Conservation (phyloP, 1,140 invertebrate genomes). For the Drosophila ohnishii region DNA sequence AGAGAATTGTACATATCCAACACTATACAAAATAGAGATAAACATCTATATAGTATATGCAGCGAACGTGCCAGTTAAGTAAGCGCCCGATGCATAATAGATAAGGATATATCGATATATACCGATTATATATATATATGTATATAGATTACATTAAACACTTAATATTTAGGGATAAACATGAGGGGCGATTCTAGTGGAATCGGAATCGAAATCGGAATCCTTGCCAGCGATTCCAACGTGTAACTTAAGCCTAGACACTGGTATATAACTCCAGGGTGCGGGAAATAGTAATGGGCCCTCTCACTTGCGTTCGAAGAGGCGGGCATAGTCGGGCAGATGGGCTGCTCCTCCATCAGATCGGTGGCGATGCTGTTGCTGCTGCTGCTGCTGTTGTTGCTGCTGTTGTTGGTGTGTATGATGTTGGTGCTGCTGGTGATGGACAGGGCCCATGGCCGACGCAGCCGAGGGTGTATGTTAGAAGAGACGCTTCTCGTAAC, state of each 20-base stretch:
- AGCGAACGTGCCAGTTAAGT: conserved; percentile 19
- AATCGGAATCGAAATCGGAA: conserved; percentile 30
- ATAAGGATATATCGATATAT: conserved; percentile 24
- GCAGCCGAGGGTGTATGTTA: conserved; percentile 74
- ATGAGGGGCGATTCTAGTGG: conserved; percentile 32
- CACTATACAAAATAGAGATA: conserved; percentile 35
- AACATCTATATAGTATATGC: conserved; percentile 35
- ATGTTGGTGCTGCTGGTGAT: conserved; percentile 30
- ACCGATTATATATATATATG: conserved; percentile 12
- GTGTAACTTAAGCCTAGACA: conserved; percentile 27
- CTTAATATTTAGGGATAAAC: conserved; percentile 29
- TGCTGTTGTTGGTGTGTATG: conserved; percentile 43
- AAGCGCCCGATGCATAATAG: conserved; percentile 9
- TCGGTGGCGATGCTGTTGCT: conserved; percentile 32
- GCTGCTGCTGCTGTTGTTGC: conserved; percentile 26
- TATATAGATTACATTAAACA: conserved; percentile 40
- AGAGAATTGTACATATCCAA: conserved; percentile 25
- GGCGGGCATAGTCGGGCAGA: conserved; percentile 15
- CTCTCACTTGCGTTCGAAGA: conserved; percentile 34
- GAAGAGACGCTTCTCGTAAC: conserved; percentile 94
- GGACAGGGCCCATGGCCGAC: conserved; percentile 23
- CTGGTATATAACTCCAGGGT: conserved; percentile 22
- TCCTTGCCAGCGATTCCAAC: conserved; percentile 6
- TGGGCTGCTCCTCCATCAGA: conserved; percentile 10
- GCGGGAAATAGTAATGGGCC: background rate